A percentile compares a stretch with the other conserved stretches of the same genome.
These are phyloP conservation scores for Metellina segmentata DNA, from an alignment of 2,888 invertebrate species.

Conservation along the genomic window DNA sequence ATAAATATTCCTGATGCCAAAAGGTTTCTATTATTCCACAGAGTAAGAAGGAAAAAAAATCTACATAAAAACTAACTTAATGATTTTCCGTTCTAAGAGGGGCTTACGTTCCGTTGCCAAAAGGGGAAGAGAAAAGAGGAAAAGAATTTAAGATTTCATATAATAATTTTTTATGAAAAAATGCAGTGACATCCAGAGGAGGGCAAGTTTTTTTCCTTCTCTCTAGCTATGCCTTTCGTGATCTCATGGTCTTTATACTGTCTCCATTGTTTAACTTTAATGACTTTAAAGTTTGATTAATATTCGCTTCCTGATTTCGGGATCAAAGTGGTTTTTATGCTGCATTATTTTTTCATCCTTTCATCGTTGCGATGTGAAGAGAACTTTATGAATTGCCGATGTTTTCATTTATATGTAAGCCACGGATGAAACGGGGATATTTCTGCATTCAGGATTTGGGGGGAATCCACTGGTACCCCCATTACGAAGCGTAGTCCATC, in stretches of 20 bases:
- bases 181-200: not conserved
- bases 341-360: not conserved
- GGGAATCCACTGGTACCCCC: too few relatives aligned
- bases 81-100: slow-evolving; percentile 29
- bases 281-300: not conserved
- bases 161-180: slow-evolving; percentile 21
- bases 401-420: not conserved
- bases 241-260: not conserved
- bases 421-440: not conserved
- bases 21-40: slow-evolving; percentile 24
- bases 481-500: too few relatives aligned
- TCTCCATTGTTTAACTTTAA: slow-evolving; percentile 21
- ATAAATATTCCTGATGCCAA: slow-evolving; percentile 1
- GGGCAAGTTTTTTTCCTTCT: not conserved
- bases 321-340: not conserved
- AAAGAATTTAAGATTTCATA: slow-evolving; percentile 32
- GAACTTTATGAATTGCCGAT: not conserved
- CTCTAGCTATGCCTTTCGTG: not conserved
- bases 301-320: not conserved
- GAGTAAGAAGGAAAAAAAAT: not conserved
- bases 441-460: not conserved
- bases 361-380: not conserved
- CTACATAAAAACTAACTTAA: slow-evolving; percentile 24
- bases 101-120: slow-evolving; percentile 4
- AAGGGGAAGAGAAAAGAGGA: slow-evolving; percentile 4